These are phyloP conservation scores for Busseola fusca DNA, from an alignment of 2,888 invertebrate species.

Conservation along the genomic window DNA sequence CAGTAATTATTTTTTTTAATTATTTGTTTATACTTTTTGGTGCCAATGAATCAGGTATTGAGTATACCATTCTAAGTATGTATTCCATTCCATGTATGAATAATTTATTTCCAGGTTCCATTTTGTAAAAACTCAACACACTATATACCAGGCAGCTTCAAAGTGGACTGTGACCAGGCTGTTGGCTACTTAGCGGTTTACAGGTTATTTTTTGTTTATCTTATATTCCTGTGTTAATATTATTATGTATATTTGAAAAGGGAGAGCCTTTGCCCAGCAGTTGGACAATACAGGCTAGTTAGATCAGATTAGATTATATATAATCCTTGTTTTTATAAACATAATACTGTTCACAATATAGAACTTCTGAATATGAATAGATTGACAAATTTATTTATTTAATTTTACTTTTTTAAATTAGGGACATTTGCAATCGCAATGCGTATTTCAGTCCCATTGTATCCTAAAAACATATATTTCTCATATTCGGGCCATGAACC, in stretches of 20 bases:
- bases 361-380: background rate
- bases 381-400: background rate
- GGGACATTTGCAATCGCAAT: no score
- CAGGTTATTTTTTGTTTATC: slow-evolving; percentile 74
- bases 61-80: background rate
- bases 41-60: background rate
- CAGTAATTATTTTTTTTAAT: background rate
- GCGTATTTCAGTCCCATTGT: no score
- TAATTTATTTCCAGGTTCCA: slow-evolving; percentile 91
- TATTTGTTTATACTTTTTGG: no score
- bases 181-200: slow-evolving; percentile 99
- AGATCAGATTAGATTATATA: background rate
- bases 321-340: background rate
- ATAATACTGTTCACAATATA: background rate
- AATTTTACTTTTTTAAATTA: no score
- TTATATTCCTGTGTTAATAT: background rate
- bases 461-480: no score
- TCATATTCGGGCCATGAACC: no score
- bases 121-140: slow-evolving; percentile 93
- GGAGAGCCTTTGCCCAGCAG: background rate
- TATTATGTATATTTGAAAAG: background rate
- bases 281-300: background rate
- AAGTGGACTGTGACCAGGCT: slow-evolving; percentile 93
- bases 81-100: background rate
- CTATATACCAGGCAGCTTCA: slow-evolving; percentile 87